Evolutionary conservation across 2,797 vertebrate genomes (phyloP).

Genomic region (Corythornis leucogaster): DNA sequence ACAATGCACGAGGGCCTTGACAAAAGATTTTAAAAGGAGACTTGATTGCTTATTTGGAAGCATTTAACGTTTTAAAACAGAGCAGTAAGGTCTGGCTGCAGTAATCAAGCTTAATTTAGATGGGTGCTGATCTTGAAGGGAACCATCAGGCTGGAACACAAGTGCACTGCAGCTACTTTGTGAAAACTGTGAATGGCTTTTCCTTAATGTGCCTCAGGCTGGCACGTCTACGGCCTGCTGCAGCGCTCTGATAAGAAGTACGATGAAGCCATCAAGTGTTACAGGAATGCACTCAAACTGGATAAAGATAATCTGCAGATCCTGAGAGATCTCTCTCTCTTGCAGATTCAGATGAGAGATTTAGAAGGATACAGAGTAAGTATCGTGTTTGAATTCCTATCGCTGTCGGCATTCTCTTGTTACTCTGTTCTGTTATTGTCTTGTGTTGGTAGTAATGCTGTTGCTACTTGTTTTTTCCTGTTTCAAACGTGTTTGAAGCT

Average conservation of each 20-base stretch:
- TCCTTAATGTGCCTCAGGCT: slow-evolving; percentile 78
- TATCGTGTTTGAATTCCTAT: background rate
- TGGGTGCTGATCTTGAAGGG: background rate
- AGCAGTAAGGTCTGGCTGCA: background rate
- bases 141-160: background rate
- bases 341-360: slow-evolving; percentile 85
- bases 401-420: background rate
- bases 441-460: background rate
- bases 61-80: background rate
- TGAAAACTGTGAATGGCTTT: background rate
- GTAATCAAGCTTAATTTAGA: background rate
- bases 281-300: slow-evolving; percentile 82
- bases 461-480: background rate
- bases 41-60: background rate
- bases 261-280: slow-evolving; percentile 84
- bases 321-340: slow-evolving; percentile 80
- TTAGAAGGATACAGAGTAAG: slow-evolving; percentile 84
- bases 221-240: slow-evolving; percentile 83
- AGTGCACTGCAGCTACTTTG: background rate
- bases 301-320: slow-evolving; percentile 85
- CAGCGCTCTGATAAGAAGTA: slow-evolving; percentile 85
- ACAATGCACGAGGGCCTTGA: background rate
- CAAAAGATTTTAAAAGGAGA: background rate
- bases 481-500: background rate
- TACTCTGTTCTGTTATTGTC: background rate